Conservation (phyloP, 2,797 vertebrate species). For the Crenichthys baileyi region DNA sequence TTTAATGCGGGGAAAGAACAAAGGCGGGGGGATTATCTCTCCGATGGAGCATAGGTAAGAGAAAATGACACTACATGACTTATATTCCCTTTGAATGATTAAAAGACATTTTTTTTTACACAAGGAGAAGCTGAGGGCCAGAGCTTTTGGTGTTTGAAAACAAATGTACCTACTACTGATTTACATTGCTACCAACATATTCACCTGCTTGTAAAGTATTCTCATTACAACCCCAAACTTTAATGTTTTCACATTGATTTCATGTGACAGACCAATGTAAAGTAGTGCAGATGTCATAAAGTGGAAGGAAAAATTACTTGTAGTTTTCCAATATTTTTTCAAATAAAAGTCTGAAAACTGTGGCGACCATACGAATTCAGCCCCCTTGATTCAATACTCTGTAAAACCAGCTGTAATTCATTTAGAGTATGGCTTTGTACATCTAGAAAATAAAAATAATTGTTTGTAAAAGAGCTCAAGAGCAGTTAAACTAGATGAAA, state of each 20-base stretch:
- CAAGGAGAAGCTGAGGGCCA: background rate
- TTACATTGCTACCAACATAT: background rate
- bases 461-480: background rate
- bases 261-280: too few species aligned
- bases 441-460: background rate
- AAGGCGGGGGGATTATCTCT: slow-evolving; percentile 67
- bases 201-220: too few species aligned
- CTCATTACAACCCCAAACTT: too few species aligned
- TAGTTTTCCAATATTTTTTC: too few species aligned
- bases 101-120: background rate
- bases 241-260: too few species aligned
- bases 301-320: too few species aligned
- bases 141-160: background rate
- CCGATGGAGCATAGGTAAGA: slow-evolving; percentile 81
- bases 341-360: background rate
- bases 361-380: background rate
- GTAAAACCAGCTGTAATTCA: background rate
- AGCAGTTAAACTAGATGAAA: background rate
- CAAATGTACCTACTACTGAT: background rate
- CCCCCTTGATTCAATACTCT: background rate
- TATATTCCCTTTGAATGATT: slow-evolving; percentile 17
- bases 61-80: background rate
- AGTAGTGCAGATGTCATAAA: too few species aligned
- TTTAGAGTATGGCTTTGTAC: background rate
- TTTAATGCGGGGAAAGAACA: slow-evolving; percentile 86